These are phyloP conservation scores for Pachymerium ferrugineum DNA, from an alignment of 2,888 invertebrate species.

Conservation along the genomic window DNA sequence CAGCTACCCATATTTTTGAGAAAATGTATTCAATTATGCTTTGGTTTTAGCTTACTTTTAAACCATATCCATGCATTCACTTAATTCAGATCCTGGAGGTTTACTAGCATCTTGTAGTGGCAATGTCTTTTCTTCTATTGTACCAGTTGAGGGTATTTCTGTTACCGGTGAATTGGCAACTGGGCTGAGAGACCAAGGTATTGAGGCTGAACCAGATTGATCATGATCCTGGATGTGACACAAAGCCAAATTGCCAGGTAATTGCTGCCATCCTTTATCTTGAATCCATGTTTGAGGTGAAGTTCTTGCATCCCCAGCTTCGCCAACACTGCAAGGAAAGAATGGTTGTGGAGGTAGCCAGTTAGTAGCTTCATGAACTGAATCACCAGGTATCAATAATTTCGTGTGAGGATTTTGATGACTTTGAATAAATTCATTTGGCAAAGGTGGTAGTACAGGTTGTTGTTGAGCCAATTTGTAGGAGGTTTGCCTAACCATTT, in stretches of 20 bases:
- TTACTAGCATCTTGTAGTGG: too few relatives aligned
- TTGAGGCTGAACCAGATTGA: background rate
- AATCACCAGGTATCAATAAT: background rate
- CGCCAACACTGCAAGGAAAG: background rate
- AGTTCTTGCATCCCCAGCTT: background rate
- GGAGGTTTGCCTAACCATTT: slow-evolving; percentile 77
- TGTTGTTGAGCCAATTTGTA: slow-evolving; percentile 83
- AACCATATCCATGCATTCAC: too few relatives aligned
- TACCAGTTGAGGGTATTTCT: too few relatives aligned
- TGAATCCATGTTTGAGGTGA: background rate
- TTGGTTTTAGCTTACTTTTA: too few relatives aligned
- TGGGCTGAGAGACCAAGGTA: background rate
- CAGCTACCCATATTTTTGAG: too few relatives aligned
- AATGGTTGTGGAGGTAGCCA: background rate
- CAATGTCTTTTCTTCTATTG: too few relatives aligned
- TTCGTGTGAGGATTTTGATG: background rate
- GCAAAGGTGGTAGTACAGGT: slow-evolving; percentile 69
- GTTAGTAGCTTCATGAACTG: background rate
- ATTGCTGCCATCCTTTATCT: slow-evolving; percentile 53
- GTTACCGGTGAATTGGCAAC: background rate
- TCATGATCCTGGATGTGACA: slow-evolving; percentile 49
- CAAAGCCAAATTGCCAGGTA: slow-evolving; percentile 58
- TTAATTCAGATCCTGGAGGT: too few relatives aligned
- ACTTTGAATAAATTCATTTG: slow-evolving; percentile 46
- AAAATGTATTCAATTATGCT: too few relatives aligned